phyloP scores from a whole-genome alignment of 2,888 invertebrate species.

The Papilio elwesi region DNA sequence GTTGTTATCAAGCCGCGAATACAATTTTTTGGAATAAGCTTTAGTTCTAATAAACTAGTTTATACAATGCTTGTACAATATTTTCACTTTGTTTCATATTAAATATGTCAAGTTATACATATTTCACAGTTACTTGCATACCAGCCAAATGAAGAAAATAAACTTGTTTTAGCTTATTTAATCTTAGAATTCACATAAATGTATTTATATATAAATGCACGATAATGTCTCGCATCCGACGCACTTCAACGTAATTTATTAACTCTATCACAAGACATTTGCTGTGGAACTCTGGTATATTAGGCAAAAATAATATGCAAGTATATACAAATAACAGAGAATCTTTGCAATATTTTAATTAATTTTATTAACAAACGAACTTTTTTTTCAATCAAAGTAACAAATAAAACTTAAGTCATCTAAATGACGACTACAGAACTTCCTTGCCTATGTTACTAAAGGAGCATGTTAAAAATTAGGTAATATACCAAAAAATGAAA shows the following conservation, averaged over 20 bases:
- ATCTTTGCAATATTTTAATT: conserved; percentile 42
- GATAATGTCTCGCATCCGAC: conserved; percentile 43
- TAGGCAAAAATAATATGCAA: conserved; percentile 45
- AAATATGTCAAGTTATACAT: not conserved
- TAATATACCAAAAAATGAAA: not conserved
- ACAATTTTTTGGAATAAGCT: conserved; percentile 33
- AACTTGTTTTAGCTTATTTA: conserved; percentile 26
- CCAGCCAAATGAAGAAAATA: conserved; percentile 3
- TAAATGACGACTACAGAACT: not conserved
- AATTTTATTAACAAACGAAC: conserved; percentile 14
- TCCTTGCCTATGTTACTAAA: not conserved
- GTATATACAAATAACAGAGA: conserved; percentile 37
- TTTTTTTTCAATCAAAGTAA: not conserved
- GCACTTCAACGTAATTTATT: conserved; percentile 60
- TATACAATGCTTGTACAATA: conserved; percentile 41
- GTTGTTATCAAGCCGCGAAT: conserved; percentile 26
- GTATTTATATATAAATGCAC: conserved; percentile 43
- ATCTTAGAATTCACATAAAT: conserved; percentile 34
- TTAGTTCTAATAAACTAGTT: conserved; percentile 38
- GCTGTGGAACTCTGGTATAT: conserved; percentile 51
- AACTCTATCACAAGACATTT: conserved; percentile 62
- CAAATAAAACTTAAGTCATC: not conserved
- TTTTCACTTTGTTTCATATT: conserved; percentile 39
- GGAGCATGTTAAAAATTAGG: not conserved
- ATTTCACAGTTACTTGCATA: conserved; percentile 7